A percentile compares a stretch with the other conserved stretches of the same genome.
Evolutionary conservation across 1,140 invertebrate genomes (phyloP).

Genomic region (Ctenoplectra terminalis): DNA sequence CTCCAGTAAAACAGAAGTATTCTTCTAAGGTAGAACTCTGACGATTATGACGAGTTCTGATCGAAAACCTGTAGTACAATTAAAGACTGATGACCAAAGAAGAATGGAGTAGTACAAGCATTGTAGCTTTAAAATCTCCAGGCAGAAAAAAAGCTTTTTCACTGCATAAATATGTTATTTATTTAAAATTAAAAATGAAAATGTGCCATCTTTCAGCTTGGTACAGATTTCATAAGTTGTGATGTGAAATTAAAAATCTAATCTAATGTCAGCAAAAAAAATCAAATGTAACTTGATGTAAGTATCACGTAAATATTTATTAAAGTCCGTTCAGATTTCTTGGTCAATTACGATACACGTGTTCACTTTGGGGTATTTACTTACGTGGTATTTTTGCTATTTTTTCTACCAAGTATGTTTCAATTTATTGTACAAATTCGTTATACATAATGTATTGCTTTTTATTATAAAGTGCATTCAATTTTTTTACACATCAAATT

Average conservation of each 20-base stretch:
- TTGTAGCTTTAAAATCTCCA: constrained; percentile 44
- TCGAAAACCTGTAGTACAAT: constrained; percentile 70
- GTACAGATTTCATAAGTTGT: constrained; percentile 17
- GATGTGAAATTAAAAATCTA: constrained; percentile 43
- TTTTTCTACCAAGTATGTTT: constrained; percentile 5
- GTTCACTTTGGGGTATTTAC: constrained; percentile 54
- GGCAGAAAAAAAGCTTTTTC: background rate
- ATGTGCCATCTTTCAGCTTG: constrained; percentile 34
- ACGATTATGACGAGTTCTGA: constrained; percentile 25
- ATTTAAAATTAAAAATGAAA: constrained; percentile 7
- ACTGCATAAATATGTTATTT: constrained; percentile 32
- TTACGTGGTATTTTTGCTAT: constrained; percentile 15
- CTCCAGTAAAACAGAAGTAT: constrained; percentile 42
- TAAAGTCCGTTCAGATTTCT: constrained; percentile 32
- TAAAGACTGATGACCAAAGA: constrained; percentile 77
- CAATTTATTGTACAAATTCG: background rate
- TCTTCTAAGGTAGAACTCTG: constrained; percentile 38
- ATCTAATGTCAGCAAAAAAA: constrained; percentile 39
- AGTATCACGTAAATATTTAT: constrained; percentile 51
- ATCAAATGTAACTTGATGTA: constrained; percentile 54
- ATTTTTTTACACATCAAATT: background rate
- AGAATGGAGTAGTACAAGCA: constrained; percentile 53
- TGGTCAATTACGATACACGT: constrained; percentile 42
- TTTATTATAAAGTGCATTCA: background rate
- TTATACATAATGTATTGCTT: background rate